Percentiles rank a stretch among this genome's conserved stretches.
Evolutionary conservation across 2,113 vertebrate species (phyloP).

Genomic region (Rynchops niger): DNA sequence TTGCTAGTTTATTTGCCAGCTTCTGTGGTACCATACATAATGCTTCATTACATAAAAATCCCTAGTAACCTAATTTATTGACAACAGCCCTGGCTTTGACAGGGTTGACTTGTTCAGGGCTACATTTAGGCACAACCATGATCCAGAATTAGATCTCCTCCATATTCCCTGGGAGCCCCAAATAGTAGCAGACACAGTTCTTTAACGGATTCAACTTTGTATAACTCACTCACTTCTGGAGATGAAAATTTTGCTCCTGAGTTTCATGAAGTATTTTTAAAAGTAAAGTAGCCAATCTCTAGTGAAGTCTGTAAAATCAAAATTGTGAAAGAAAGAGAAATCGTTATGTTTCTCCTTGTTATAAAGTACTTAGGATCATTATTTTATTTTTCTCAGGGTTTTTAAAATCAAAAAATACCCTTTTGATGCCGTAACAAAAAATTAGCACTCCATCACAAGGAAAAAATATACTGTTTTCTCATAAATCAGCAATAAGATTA

Average conservation of each 20-base stretch:
- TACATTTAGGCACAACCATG: background rate
- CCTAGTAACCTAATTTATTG: background rate
- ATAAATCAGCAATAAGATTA: background rate
- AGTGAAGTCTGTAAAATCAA: background rate
- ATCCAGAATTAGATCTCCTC: background rate
- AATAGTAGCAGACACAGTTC: background rate
- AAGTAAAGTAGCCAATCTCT: background rate
- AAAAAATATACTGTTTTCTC: background rate
- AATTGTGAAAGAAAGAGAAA: background rate
- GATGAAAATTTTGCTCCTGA: background rate
- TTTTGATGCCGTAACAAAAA: background rate
- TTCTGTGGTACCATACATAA: background rate
- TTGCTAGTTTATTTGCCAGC: background rate
- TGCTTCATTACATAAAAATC: background rate
- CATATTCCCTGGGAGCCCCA: background rate
- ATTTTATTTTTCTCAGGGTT: background rate
- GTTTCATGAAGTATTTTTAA: background rate
- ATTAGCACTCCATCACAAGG: background rate
- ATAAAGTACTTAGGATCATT: background rate
- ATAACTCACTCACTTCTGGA: background rate
- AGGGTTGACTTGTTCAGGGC: background rate
- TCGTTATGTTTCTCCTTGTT: background rate
- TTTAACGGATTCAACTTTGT: background rate
- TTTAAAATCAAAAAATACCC: background rate
- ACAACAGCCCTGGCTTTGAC: background rate